phyloP scores from a whole-genome alignment of 2,113 vertebrate species.

The Triplophysa rosa region DNA sequence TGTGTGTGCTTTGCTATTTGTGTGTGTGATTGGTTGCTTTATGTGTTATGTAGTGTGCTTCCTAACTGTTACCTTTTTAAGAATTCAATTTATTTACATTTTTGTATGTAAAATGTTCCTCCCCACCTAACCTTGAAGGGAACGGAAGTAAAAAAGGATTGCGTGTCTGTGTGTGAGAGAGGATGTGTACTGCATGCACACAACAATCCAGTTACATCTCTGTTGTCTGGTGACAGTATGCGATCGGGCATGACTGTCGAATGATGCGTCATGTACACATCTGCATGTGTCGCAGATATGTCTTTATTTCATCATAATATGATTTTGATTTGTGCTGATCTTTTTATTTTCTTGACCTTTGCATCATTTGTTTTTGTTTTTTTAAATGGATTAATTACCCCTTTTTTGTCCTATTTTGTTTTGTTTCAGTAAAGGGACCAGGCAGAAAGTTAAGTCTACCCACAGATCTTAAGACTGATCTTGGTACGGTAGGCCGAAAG shows the following conservation, averaged over 20 bases:
- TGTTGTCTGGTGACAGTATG: conserved; percentile 32
- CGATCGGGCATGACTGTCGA: conserved; percentile 39
- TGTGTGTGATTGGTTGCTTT: not conserved
- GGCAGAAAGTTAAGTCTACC: conserved; percentile 99
- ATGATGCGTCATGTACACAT: conserved; percentile 19
- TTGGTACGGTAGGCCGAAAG: conserved; percentile 97
- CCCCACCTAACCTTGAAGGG: not conserved
- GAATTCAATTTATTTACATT: not conserved
- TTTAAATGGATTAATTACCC: conserved; percentile 85
- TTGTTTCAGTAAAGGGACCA: conserved; percentile 99
- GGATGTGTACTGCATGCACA: not conserved
- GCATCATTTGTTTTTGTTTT: conserved; percentile 51
- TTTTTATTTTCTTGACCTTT: conserved; percentile 32
- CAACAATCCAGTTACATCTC: not conserved
- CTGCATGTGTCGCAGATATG: conserved; percentile 34
- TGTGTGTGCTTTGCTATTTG: conserved; percentile 3
- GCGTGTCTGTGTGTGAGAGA: not conserved
- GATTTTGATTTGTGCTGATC: conserved; percentile 8
- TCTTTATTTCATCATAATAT: not conserved
- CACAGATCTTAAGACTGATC: conserved; percentile 99
- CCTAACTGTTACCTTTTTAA: not conserved
- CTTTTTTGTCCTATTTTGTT: conserved; percentile 93
- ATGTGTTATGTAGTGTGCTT: conserved; percentile 4
- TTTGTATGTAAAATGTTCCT: not conserved
- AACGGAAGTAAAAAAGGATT: not conserved